Evolutionary conservation across 1,140 invertebrate species (phyloP).

Genomic region (Coboldia fuscipes): DNA sequence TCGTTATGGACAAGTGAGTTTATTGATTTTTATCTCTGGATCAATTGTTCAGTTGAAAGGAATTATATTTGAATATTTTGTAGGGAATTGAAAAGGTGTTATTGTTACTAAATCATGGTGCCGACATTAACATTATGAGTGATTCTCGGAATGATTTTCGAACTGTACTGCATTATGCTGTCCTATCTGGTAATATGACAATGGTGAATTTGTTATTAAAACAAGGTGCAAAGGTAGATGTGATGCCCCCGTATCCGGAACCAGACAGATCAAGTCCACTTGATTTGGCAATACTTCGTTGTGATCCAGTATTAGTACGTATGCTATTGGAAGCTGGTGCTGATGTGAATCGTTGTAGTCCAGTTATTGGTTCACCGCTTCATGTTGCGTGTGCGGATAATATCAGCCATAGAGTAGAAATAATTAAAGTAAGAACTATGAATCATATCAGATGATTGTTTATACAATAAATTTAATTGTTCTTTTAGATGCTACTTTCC

Average conservation of each 20-base stretch:
- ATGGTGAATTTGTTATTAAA: slow-evolving; percentile 64
- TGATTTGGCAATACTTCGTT: slow-evolving; percentile 64
- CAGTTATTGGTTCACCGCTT: slow-evolving; percentile 62
- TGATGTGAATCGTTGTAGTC: slow-evolving; percentile 58
- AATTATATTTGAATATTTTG: too few relatives aligned
- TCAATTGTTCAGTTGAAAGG: slow-evolving; percentile 1
- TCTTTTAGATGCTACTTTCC: slow-evolving; percentile 41
- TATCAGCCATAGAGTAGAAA: slow-evolving; percentile 46
- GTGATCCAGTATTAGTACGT: slow-evolving; percentile 47
- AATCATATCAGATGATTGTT: not conserved
- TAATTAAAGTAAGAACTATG: slow-evolving; percentile 23
- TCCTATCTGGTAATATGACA: slow-evolving; percentile 47
- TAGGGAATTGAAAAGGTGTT: slow-evolving; percentile 57
- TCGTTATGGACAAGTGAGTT: slow-evolving; percentile 41
- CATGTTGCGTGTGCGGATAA: slow-evolving; percentile 73
- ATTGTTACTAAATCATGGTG: slow-evolving; percentile 52
- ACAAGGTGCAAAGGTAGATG: slow-evolving; percentile 46
- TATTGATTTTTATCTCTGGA: not conserved
- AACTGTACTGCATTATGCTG: slow-evolving; percentile 72
- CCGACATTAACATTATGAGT: slow-evolving; percentile 61
- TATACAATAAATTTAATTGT: slow-evolving; percentile 11
- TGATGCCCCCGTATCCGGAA: slow-evolving; percentile 23
- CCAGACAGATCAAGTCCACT: slow-evolving; percentile 64
- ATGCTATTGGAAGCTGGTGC: slow-evolving; percentile 52
- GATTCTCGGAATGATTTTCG: slow-evolving; percentile 59